These are phyloP conservation scores for Dusona sp. DNA, from an alignment of 2,888 invertebrate species.

Conservation along the genomic window DNA sequence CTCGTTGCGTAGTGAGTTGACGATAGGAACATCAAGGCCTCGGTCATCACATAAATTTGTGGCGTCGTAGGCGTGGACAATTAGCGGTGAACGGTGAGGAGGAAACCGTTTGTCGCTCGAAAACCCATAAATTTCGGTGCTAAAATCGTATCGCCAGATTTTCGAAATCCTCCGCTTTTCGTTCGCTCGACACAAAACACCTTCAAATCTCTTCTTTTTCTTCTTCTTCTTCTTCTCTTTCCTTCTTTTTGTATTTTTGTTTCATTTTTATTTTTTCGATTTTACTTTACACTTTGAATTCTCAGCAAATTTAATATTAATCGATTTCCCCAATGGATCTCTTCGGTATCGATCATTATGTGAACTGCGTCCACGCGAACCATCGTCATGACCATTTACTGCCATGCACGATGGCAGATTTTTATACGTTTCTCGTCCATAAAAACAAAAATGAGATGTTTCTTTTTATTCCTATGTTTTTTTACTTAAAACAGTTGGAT, in stretches of 20 bases:
- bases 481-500: neutral
- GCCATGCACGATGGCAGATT: neutral
- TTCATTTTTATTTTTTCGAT: neutral
- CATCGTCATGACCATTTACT: neutral
- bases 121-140: slow-evolving; percentile 78
- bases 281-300: neutral
- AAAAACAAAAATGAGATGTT: neutral
- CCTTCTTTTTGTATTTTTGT: neutral
- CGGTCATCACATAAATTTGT: slow-evolving; percentile 73
- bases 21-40: slow-evolving; percentile 71
- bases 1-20: slow-evolving; percentile 10
- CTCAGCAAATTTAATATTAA: neutral
- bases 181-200: slow-evolving; percentile 53
- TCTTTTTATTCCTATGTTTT: neutral
- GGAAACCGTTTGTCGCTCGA: slow-evolving; percentile 69
- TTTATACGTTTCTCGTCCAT: neutral
- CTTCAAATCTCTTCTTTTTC: slow-evolving; percentile 29
- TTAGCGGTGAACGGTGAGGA: slow-evolving; percentile 71
- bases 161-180: slow-evolving; percentile 63
- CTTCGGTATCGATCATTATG: neutral
- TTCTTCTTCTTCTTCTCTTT: neutral
- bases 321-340: neutral
- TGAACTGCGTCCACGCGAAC: neutral
- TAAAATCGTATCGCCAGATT: slow-evolving; percentile 77
- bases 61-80: slow-evolving; percentile 76